These are phyloP conservation scores for Narcine bancroftii DNA, from an alignment of 2,113 vertebrate species.

Conservation along the genomic window DNA sequence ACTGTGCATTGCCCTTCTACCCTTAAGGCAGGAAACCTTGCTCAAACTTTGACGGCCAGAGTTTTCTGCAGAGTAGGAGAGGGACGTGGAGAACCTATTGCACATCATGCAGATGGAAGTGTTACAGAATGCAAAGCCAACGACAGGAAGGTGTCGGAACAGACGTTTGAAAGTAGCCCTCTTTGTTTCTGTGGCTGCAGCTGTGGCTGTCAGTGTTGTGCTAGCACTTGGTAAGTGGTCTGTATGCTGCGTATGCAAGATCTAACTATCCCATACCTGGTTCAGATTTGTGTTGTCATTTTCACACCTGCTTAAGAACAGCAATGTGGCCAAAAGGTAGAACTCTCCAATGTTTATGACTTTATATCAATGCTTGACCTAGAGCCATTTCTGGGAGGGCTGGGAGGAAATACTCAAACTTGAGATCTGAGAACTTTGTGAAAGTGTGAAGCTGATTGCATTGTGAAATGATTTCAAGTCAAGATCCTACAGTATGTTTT, in stretches of 20 bases:
- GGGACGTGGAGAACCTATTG: neutral
- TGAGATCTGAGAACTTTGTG: no score
- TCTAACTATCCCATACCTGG: neutral
- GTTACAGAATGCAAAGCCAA: slow-evolving; percentile 43
- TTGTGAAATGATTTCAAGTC: no score
- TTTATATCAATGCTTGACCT: neutral
- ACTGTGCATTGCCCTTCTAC: neutral
- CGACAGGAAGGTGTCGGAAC: slow-evolving; percentile 43
- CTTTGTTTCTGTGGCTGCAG: slow-evolving; percentile 51
- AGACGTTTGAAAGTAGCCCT: slow-evolving; percentile 54
- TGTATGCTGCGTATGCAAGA: no score
- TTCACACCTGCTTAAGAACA: neutral
- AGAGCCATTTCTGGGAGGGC: neutral
- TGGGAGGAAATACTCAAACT: neutral
- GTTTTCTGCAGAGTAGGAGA: neutral
- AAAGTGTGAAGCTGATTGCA: no score
- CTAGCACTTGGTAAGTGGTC: slow-evolving; percentile 65
- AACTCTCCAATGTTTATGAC: neutral
- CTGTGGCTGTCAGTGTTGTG: slow-evolving; percentile 50
- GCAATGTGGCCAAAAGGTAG: neutral
- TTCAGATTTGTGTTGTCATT: neutral
- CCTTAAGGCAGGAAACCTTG: neutral
- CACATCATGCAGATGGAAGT: slow-evolving; percentile 60
- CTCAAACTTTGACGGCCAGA: neutral
- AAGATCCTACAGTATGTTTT: no score